Conservation (phyloP, 23 tunicate species). For the Styela plicata region DNA sequence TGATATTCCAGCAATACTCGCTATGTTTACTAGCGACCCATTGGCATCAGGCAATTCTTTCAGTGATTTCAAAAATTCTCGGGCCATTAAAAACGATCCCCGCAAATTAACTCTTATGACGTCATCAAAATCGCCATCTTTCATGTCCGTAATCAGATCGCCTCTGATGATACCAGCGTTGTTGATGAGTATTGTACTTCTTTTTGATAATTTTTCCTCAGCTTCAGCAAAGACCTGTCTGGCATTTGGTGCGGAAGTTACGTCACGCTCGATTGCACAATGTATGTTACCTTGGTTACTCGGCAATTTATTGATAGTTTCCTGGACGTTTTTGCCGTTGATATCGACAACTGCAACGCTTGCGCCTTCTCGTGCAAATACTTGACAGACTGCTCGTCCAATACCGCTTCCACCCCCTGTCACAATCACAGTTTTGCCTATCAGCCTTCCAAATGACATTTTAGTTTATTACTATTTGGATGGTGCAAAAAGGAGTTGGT, state of each 20-base stretch:
- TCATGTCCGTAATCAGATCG: background rate
- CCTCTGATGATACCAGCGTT: slow-evolving; percentile 5
- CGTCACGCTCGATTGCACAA: background rate
- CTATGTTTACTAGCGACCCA: background rate
- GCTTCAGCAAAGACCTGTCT: background rate
- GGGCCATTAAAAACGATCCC: background rate
- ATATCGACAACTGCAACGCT: slow-evolving; percentile 1
- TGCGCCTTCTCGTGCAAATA: slow-evolving; percentile 9
- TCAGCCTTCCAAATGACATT: background rate
- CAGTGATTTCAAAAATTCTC: slow-evolving; percentile 7
- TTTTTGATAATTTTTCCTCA: background rate
- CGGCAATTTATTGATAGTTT: background rate
- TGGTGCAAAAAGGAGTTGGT: too few relatives aligned
- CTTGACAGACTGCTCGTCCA: background rate
- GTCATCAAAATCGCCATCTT: slow-evolving; percentile 4
- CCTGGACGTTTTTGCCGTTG: background rate
- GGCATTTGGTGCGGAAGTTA: background rate
- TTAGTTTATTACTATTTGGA: too few relatives aligned
- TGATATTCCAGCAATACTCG: background rate
- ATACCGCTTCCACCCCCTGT: slow-evolving; percentile 8
- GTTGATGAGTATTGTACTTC: background rate
- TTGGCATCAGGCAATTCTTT: background rate
- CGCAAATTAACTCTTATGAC: background rate
- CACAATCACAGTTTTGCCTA: background rate
- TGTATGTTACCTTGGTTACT: background rate